Percentiles rank a stretch among this genome's conserved stretches.
These are phyloP conservation scores for Heliconius hortense DNA, from an alignment of 2,888 invertebrate genomes.

Conservation along the genomic window DNA sequence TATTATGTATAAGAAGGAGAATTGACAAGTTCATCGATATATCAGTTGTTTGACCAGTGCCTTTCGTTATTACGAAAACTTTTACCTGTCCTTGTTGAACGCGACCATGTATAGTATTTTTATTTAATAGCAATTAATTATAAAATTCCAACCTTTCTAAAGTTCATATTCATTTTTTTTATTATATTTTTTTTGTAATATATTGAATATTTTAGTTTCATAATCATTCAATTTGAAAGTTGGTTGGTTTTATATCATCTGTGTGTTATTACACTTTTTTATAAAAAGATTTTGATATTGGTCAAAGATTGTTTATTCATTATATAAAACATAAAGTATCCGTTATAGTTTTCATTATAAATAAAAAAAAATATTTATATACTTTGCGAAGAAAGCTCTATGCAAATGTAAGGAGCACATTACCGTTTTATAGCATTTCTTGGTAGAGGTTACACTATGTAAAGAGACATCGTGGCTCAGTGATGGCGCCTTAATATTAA, in stretches of 20 bases:
- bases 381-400: too few species aligned
- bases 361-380: neutral
- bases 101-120: neutral
- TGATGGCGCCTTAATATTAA: too few species aligned
- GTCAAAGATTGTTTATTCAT: neutral
- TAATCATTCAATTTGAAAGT: constrained; percentile 9
- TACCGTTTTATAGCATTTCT: neutral
- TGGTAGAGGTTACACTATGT: too few species aligned
- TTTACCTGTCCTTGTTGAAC: constrained; percentile 2
- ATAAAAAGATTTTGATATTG: neutral
- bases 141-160: constrained; percentile 9
- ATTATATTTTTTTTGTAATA: neutral
- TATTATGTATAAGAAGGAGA: neutral
- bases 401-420: neutral
- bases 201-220: constrained; percentile 10
- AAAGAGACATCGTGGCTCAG: too few species aligned
- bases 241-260: neutral
- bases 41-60: constrained; percentile 60
- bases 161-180: constrained; percentile 10
- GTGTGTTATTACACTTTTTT: neutral
- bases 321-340: neutral
- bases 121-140: constrained; percentile 16
- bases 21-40: constrained; percentile 54
- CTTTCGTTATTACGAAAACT: constrained; percentile 62
- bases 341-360: neutral